A percentile compares a stretch with the other conserved stretches of the same genome.
These are phyloP conservation scores for Cheiracanthium punctorium DNA, from an alignment of 2,888 invertebrate species.

Conservation along the genomic window DNA sequence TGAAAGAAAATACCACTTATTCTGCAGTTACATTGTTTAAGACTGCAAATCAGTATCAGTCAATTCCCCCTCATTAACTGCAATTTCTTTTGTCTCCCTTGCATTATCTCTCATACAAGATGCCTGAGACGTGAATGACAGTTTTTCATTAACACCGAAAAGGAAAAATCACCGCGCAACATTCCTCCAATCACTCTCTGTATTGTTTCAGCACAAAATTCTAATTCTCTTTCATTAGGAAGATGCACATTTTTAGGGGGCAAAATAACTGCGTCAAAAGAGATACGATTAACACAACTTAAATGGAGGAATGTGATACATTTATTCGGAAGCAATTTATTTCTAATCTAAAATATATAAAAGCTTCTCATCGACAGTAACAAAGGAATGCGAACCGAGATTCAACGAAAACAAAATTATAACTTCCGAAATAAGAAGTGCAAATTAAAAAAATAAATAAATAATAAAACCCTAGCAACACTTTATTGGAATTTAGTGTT, in stretches of 20 bases:
- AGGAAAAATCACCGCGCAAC: not conserved
- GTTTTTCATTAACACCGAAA: slow-evolving; percentile 1
- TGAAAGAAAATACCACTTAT: too few relatives aligned
- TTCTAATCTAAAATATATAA: slow-evolving; percentile 45
- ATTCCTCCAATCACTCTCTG: not conserved
- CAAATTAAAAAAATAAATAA: slow-evolving; percentile 8
- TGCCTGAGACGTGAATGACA: not conserved
- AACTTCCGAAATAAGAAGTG: not conserved
- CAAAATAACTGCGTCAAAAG: not conserved
- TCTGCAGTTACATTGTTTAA: too few relatives aligned
- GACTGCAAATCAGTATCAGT: too few relatives aligned
- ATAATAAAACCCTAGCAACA: slow-evolving; percentile 22
- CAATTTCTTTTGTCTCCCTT: not conserved
- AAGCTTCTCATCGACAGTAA: slow-evolving; percentile 7
- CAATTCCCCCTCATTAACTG: too few relatives aligned
- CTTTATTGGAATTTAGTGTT: slow-evolving; percentile 60
- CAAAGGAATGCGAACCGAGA: slow-evolving; percentile 24
- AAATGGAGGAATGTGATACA: slow-evolving; percentile 23
- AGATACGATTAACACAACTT: slow-evolving; percentile 1
- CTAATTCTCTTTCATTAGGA: slow-evolving; percentile 48
- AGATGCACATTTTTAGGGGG: not conserved
- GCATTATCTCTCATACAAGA: not conserved
- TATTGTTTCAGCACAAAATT: slow-evolving; percentile 27
- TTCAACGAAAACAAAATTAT: slow-evolving; percentile 37
- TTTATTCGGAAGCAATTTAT: slow-evolving; percentile 31